Percentiles rank a stretch among this genome's conserved stretches.
Conservation (phyloP, 2,888 invertebrate genomes). For the Epicampocera succincta region DNA sequence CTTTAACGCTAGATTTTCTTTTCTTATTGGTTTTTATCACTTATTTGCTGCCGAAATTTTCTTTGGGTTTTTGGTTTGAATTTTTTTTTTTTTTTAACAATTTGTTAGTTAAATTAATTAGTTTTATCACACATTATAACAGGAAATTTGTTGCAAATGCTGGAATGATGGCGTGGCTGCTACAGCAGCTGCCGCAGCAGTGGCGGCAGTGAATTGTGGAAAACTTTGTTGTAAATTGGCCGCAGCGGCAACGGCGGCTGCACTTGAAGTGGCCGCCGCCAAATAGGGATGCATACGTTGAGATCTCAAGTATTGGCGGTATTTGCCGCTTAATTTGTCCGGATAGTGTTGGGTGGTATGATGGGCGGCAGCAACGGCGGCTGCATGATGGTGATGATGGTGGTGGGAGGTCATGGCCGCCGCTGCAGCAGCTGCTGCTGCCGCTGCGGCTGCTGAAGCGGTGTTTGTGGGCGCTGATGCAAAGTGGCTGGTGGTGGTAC, state of each 20-base stretch:
- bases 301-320: slow-evolving; percentile 84
- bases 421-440: slow-evolving; percentile 67
- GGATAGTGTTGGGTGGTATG: slow-evolving; percentile 69
- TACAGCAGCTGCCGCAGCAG: slow-evolving; percentile 75
- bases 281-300: slow-evolving; percentile 84
- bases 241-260: slow-evolving; percentile 81
- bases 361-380: slow-evolving; percentile 66
- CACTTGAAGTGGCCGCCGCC: slow-evolving; percentile 81
- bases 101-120: slow-evolving; percentile 32
- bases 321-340: slow-evolving; percentile 82
- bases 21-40: slow-evolving; percentile 49
- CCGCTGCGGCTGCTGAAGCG: slow-evolving; percentile 57
- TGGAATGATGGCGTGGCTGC: slow-evolving; percentile 81
- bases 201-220: slow-evolving; percentile 82
- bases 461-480: slow-evolving; percentile 56
- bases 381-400: slow-evolving; percentile 66
- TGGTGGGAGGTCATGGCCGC: slow-evolving; percentile 49
- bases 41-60: slow-evolving; percentile 58
- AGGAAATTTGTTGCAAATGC: slow-evolving; percentile 83
- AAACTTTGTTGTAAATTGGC: slow-evolving; percentile 81
- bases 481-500: slow-evolving; percentile 62
- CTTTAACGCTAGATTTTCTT: slow-evolving; percentile 9
- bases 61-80: slow-evolving; percentile 60
- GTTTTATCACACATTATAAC: slow-evolving; percentile 84
- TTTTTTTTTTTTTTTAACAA: slow-evolving; percentile 17